A percentile compares a stretch with the other conserved stretches of the same genome.
Conservation (phyloP, 2,797 vertebrate genomes). For the Bradypodion pumilum region DNA sequence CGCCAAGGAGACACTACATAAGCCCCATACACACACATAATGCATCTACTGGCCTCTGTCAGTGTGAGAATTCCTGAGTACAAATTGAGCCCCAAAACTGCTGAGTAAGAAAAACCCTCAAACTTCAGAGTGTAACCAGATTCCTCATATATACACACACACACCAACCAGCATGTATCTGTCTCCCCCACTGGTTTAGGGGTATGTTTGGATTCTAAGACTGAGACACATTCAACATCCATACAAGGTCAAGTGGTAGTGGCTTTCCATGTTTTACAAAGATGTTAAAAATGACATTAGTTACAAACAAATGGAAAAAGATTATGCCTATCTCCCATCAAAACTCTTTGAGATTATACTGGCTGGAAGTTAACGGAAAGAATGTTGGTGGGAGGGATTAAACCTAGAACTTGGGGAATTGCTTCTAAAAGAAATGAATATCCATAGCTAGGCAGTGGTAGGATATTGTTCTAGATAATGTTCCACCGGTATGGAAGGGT, state of each 20-base stretch:
- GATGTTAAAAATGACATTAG: slow-evolving; percentile 12
- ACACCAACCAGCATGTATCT: not conserved
- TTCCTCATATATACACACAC: not conserved
- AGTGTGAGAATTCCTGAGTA: too few species aligned
- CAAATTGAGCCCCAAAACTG: too few species aligned
- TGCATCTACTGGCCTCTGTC: too few species aligned
- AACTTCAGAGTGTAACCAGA: too few species aligned
- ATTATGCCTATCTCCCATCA: not conserved
- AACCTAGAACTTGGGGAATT: too few species aligned
- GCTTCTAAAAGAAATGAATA: too few species aligned
- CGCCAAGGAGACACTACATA: too few species aligned
- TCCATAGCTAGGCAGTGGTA: too few species aligned
- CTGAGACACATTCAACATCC: not conserved
- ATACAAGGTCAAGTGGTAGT: not conserved
- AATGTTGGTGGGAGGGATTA: not conserved
- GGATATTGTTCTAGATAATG: too few species aligned
- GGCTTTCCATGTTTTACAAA: not conserved
- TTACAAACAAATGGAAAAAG: not conserved
- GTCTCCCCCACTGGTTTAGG: not conserved
- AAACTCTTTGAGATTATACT: not conserved
- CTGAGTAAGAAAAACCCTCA: too few species aligned
- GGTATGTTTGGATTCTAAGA: not conserved
- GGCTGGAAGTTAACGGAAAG: not conserved
- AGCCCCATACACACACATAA: too few species aligned
- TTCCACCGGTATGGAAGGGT: too few species aligned